These are phyloP conservation scores for Strigamia crassipes DNA, from an alignment of 2,888 invertebrate species.

Conservation along the genomic window DNA sequence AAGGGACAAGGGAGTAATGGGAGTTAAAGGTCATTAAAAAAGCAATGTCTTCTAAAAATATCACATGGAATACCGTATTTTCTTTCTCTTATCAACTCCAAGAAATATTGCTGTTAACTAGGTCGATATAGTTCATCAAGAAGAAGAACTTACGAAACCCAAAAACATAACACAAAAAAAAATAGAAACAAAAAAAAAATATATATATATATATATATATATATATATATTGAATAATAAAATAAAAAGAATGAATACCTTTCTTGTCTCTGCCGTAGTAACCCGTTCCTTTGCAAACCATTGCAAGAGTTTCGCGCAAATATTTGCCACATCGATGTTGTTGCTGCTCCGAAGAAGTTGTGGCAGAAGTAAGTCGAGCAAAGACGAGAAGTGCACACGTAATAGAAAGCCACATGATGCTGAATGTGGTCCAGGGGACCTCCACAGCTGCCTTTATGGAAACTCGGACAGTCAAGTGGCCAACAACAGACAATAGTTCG, in stretches of 20 bases:
- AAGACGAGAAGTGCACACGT: slow-evolving; percentile 1
- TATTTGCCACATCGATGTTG: slow-evolving; percentile 3
- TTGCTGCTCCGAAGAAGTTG: slow-evolving; percentile 25
- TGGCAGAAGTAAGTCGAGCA: neutral
- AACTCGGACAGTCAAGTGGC: neutral
- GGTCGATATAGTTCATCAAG: slow-evolving; percentile 1
- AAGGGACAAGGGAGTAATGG: neutral
- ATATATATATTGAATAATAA: neutral
- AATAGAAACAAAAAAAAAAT: neutral
- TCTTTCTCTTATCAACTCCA: slow-evolving; percentile 4
- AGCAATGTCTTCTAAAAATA: slow-evolving; percentile 19
- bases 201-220: neutral
- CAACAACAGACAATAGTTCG: slow-evolving; percentile 6
- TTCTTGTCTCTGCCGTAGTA: slow-evolving; percentile 21
- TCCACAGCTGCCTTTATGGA: neutral
- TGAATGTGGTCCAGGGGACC: neutral
- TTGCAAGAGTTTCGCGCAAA: slow-evolving; percentile 9
- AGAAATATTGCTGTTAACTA: slow-evolving; percentile 12
- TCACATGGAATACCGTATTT: neutral
- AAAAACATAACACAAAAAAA: neutral
- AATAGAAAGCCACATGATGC: slow-evolving; percentile 16
- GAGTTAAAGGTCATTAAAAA: slow-evolving; percentile 18
- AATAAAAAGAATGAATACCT: neutral
- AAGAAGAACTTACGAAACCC: neutral
- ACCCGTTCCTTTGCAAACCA: slow-evolving; percentile 18